Evolutionary conservation across 2,113 vertebrate genomes (phyloP).

Genomic region (Scytalopus superciliaris): DNA sequence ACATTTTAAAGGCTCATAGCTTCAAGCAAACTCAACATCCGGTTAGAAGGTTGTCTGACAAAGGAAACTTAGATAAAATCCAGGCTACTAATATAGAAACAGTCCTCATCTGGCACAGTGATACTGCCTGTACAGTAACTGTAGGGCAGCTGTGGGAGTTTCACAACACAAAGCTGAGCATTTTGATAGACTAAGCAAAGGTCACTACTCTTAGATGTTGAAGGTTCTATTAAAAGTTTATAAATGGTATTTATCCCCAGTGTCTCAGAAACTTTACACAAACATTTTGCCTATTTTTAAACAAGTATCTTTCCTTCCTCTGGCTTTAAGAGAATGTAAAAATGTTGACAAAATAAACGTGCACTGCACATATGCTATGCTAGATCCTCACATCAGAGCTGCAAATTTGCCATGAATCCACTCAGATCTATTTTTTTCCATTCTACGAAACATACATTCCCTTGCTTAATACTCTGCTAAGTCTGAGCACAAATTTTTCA

Average conservation of each 20-base stretch:
- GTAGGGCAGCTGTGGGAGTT: background rate
- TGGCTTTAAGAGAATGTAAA: background rate
- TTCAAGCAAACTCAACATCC: background rate
- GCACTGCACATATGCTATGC: background rate
- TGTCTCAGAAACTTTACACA: background rate
- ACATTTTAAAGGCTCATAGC: background rate
- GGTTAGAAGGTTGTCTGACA: background rate
- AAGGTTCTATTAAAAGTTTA: background rate
- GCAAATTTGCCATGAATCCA: background rate
- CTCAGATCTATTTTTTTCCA: background rate
- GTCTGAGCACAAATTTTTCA: background rate
- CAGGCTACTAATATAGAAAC: background rate
- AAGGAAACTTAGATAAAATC: background rate
- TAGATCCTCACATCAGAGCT: background rate
- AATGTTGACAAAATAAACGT: background rate
- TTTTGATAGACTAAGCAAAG: background rate
- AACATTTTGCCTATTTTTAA: background rate
- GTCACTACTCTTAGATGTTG: background rate
- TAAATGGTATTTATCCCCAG: background rate
- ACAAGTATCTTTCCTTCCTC: background rate
- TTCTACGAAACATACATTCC: background rate
- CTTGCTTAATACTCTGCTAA: background rate
- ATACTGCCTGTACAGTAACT: background rate
- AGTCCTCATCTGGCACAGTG: background rate
- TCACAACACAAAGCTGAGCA: background rate